These are phyloP conservation scores for Steinernema scapterisci DNA, from an alignment of 2,888 invertebrate species.

Conservation along the genomic window DNA sequence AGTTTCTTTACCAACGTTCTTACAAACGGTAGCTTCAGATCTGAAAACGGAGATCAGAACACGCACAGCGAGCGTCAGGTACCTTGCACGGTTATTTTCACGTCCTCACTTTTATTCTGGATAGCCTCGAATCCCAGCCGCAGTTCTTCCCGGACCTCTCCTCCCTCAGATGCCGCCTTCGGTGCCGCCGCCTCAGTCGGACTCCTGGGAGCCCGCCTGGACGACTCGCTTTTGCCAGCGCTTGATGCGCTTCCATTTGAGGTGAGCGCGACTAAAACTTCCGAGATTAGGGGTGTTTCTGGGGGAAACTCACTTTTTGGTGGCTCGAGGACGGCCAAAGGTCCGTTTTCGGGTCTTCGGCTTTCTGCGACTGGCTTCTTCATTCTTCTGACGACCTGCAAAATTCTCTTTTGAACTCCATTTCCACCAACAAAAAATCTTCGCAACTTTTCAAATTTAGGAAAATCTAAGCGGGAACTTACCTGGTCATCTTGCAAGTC, in stretches of 20 bases:
- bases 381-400: constrained; percentile 15
- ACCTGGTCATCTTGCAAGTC: background rate
- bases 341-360: background rate
- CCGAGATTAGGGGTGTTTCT: too few relatives aligned
- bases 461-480: background rate
- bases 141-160: background rate
- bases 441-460: constrained; percentile 21
- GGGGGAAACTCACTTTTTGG: constrained; percentile 9
- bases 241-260: constrained; percentile 26
- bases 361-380: background rate
- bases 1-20: too few relatives aligned
- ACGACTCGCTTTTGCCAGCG: constrained; percentile 24
- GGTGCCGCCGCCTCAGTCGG: background rate
- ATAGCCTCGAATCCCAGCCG: background rate
- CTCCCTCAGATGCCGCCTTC: background rate
- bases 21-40: too few relatives aligned
- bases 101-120: background rate
- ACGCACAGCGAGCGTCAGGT: too few relatives aligned
- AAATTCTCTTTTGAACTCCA: background rate
- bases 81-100: background rate
- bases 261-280: background rate
- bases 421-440: background rate
- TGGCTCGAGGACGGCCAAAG: background rate
- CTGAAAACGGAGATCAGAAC: too few relatives aligned
- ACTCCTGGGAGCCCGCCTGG: constrained; percentile 1